Evolutionary conservation across 1,140 invertebrate genomes (phyloP), one percentile per base, ranked within the genome.

Genomic region (Uloborus diversus): DNA sequence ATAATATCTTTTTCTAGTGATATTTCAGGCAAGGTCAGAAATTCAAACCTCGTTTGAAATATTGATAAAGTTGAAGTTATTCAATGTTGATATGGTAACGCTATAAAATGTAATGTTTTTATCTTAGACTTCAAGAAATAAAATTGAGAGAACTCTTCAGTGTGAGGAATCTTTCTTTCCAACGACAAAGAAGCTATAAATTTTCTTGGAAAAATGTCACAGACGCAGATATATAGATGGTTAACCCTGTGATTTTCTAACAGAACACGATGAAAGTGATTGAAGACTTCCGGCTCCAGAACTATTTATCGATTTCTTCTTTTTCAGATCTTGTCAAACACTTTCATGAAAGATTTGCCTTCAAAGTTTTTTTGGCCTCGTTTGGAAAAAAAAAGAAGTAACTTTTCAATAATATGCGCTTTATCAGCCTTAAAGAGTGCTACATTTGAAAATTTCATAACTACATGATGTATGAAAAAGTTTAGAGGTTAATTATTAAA

Each of bases 381-480:
- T n/a, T 7, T 25, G 51, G 27, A 53, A 53, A 53, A 53, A 25
- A 53, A 7, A 14, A 61, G n/a, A 3, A 53, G n/a, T 23, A 57
- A 28, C n/a, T 57, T n/a, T 61, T 33, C 14, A 61, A 2, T 61
- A 20, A 32, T 61, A n/a, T 33, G 20, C 30, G 33, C 14, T 53
- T 11, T 53, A 1, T 53, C 9, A 53, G 51, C 20, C 51, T 23
- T 53, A 53, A 23, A 23, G 27, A 23, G 4, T 53, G 51, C 23
- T 28, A 61, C 28, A 61, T 61, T n/a, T 61, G 57, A 61, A 65
- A 27, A 27, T 28, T 65, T 65, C 33, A 37, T 27, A 25, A 65
- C n/a, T 42, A 49, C 14, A 17, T 20, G 47, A 17, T 49, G 14
- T 17, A 49, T 17, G 14, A 2, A 49, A 17, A 49, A 17, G 3